Base-by-base conservation (phyloP, 2,797 vertebrate genomes). In the Xiphorhynchus erythropygius region DNA sequence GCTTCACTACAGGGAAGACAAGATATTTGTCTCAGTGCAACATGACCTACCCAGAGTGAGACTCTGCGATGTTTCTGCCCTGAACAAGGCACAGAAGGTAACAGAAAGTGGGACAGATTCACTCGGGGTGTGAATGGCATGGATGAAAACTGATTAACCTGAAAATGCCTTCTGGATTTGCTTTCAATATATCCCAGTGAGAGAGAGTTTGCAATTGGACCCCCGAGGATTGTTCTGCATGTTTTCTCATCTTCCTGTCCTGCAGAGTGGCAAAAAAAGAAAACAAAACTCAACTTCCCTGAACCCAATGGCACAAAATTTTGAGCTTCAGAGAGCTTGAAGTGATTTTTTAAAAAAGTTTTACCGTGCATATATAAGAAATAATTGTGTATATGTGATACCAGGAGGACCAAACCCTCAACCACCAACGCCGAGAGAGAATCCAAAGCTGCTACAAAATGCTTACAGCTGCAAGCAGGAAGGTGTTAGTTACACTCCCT, bases 1-100 rank as follows among this genome's bases (percentile, higher is more conserved):
- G 85, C 80, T 90, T 79, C 89, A 74, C 80, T 88, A 59, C 88
- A 70, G 67, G 79, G 83, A 95, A 84, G 82, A 85, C 75, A 85
- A 92, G 93, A 18, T 81, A 81, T 55, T 94, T 74, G 69, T 94
- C 76, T 91, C 76, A 11, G 47, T 69, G 56, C 91, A 94, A 70
- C 87, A 49, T 74, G 87, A 95, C 83, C 89, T 84, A 35, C 50
- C 50, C 87, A 2, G 25, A 73, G 44, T 28, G 47, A 94, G 77
- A 35, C 30, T 69, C 32, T 59, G 79, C 74, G 63, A 68, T 30
- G 52, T 32, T 92, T 87, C 81, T 90, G 84, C 63, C 3, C 19
- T 50, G 68, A 93, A 88, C 85, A 93, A 93, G 91, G 65, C 28
- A 88, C 39, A 63, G 87, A 68, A 87, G 79, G 30, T 7, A 32